These are phyloP conservation scores for Coptotermes formosanus DNA, from an alignment of 1,140 invertebrate species.

Conservation along the genomic window DNA sequence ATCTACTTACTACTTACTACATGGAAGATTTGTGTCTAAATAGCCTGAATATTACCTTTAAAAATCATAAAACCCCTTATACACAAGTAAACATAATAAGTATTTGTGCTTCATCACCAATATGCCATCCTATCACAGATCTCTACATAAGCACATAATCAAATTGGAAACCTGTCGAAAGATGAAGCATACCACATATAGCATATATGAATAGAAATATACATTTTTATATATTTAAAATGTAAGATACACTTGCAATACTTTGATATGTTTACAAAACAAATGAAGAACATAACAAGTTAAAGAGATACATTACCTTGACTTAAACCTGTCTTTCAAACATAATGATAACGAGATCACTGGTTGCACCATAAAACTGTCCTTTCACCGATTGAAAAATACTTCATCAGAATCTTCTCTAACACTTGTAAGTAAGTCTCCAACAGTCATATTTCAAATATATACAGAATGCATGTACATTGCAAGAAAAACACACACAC, in stretches of 20 bases:
- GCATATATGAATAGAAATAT: background rate
- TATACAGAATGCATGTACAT: background rate
- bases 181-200: background rate
- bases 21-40: no score
- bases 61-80: no score
- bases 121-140: no score
- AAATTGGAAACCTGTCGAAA: no score
- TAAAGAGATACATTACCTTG: background rate
- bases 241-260: background rate
- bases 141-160: no score
- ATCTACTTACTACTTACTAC: no score
- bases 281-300: background rate
- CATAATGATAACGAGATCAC: background rate
- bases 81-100: no score
- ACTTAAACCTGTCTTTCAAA: background rate
- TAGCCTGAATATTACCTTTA: no score
- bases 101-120: no score
- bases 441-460: background rate
- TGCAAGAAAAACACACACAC: background rate
- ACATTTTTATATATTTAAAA: background rate
- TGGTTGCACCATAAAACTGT: background rate
- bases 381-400: background rate
- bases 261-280: background rate
- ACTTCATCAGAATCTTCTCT: background rate
- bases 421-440: background rate